Percentiles rank a stretch among this genome's conserved stretches.
phyloP scores from a whole-genome alignment of 2,113 vertebrate genomes.

The Rhinoderma darwinii region DNA sequence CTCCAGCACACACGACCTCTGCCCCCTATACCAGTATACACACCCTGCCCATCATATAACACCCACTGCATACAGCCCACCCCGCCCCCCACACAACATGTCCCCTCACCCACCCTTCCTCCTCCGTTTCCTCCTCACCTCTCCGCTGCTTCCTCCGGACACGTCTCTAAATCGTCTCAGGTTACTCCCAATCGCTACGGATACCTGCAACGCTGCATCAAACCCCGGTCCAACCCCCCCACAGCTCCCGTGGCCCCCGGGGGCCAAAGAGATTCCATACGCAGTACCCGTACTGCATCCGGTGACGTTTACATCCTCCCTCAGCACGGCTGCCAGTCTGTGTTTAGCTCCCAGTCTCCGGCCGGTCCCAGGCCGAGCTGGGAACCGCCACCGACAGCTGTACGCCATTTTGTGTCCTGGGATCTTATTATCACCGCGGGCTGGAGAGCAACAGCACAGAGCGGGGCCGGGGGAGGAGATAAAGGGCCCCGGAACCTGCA shows the following conservation, averaged over 20 bases:
- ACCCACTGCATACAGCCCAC: not conserved
- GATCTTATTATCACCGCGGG: constrained; percentile 71
- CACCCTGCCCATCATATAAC: not conserved
- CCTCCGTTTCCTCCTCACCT: constrained; percentile 77
- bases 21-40: constrained; percentile 47
- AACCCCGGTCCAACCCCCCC: constrained; percentile 86
- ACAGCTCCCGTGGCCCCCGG: constrained; percentile 64
- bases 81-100: constrained; percentile 21
- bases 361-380: constrained; percentile 96
- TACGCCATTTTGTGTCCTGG: constrained; percentile 95
- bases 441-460: constrained; percentile 72
- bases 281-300: constrained; percentile 70
- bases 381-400: constrained; percentile 99
- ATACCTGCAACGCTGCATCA: constrained; percentile 94
- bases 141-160: constrained; percentile 90
- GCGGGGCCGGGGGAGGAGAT: constrained; percentile 66
- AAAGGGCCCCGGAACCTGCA: constrained; percentile 83
- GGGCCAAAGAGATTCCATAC: constrained; percentile 62
- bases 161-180: constrained; percentile 95
- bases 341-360: constrained; percentile 89
- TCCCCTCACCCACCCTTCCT: not conserved
- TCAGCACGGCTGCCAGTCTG: constrained; percentile 82
- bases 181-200: constrained; percentile 91
- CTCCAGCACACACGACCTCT: constrained; percentile 35
- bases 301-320: constrained; percentile 73